These are phyloP conservation scores for Megalurothrips usitatus DNA, from an alignment of 2,888 invertebrate genomes.

Conservation along the genomic window DNA sequence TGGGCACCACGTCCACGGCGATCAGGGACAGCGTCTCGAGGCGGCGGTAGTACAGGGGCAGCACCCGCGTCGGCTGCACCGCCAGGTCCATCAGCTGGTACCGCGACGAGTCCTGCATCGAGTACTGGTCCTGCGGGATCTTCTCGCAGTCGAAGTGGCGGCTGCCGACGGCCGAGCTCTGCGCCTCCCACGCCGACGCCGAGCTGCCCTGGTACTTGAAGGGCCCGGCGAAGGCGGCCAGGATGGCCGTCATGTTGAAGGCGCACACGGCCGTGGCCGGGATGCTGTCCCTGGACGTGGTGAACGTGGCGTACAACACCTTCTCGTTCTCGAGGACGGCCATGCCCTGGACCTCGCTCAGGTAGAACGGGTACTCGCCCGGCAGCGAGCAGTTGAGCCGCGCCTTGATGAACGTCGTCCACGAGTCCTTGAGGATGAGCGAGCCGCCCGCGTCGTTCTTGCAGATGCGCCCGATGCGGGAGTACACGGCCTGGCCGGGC, in stretches of 20 bases:
- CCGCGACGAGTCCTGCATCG: slow-evolving; percentile 47
- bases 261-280: slow-evolving; percentile 89
- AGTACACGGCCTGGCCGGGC: slow-evolving; percentile 70
- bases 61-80: slow-evolving; percentile 66
- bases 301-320: slow-evolving; percentile 77
- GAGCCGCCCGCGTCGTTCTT: slow-evolving; percentile 82
- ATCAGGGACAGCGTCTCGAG: slow-evolving; percentile 69
- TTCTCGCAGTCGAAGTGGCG: slow-evolving; percentile 60
- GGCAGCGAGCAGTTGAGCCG: slow-evolving; percentile 77
- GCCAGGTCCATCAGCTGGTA: slow-evolving; percentile 87
- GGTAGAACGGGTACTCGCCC: slow-evolving; percentile 82
- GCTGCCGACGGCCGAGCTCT: slow-evolving; percentile 29
- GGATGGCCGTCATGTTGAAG: slow-evolving; percentile 77
- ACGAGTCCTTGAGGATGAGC: slow-evolving; percentile 71
- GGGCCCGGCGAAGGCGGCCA: slow-evolving; percentile 75
- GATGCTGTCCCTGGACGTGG: slow-evolving; percentile 79
- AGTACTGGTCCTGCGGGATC: slow-evolving; percentile 41
- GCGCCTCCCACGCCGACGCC: slow-evolving; percentile 70
- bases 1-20: slow-evolving; percentile 73
- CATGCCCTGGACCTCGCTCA: slow-evolving; percentile 82
- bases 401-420: slow-evolving; percentile 89
- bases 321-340: slow-evolving; percentile 71
- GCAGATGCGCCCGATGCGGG: slow-evolving; percentile 85
- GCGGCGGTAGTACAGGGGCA: slow-evolving; percentile 65
- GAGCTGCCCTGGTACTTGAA: slow-evolving; percentile 78